These are phyloP conservation scores for Philonicus albiceps DNA, from an alignment of 2,888 invertebrate species.

Conservation along the genomic window DNA sequence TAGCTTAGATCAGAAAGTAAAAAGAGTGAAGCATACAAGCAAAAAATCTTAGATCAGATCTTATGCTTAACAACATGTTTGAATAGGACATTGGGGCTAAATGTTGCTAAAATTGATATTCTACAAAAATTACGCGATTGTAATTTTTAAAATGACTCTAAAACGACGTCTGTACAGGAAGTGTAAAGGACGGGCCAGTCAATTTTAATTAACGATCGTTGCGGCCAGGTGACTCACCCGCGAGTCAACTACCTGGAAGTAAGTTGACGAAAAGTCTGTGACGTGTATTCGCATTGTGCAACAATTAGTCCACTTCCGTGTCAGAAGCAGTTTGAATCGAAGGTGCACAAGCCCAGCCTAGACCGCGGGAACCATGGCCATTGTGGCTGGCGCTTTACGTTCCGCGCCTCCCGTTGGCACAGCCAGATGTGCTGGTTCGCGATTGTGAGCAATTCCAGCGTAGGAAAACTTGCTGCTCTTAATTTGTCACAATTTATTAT, in stretches of 20 bases:
- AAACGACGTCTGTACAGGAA: not conserved
- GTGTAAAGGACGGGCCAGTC: not conserved
- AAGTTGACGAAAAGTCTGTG: not conserved
- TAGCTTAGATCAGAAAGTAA: no score
- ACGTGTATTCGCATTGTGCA: not conserved
- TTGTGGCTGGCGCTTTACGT: not conserved
- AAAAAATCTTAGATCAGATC: no score
- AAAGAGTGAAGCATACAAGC: no score
- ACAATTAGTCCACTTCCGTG: conserved; percentile 2
- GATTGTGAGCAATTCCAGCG: not conserved
- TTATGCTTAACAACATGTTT: no score
- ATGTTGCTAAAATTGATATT: no score
- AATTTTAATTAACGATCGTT: not conserved
- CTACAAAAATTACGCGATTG: no score
- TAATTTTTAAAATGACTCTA: not conserved
- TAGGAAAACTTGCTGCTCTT: conserved; percentile 24
- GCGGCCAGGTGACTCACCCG: not conserved
- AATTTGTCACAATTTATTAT: conserved; percentile 18
- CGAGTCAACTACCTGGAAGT: not conserved
- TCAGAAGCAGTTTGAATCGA: not conserved
- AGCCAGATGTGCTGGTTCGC: not conserved
- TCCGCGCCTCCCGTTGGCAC: not conserved
- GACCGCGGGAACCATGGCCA: not conserved
- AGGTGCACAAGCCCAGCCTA: not conserved
- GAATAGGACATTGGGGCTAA: no score